A percentile compares a stretch with the other conserved stretches of the same genome.
phyloP scores from a whole-genome alignment of 1,140 invertebrate genomes.

The Papilio xuthus region DNA sequence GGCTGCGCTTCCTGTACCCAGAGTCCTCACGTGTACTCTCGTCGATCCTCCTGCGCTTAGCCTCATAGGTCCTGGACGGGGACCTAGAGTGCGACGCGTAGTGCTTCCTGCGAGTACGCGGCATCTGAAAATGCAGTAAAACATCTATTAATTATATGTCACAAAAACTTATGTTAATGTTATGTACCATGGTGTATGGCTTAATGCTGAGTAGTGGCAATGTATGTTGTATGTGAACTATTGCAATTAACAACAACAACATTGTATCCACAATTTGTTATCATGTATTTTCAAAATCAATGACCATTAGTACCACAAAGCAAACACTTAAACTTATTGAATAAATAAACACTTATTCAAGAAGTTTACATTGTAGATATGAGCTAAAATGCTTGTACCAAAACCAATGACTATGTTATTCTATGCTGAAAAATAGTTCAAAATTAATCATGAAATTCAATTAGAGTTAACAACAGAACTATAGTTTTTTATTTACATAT shows the following conservation, averaged over 20 bases:
- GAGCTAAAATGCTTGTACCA: not conserved
- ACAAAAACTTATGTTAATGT: constrained; percentile 14
- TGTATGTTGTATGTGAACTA: constrained; percentile 33
- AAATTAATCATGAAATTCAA: not conserved
- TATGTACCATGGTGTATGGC: constrained; percentile 46
- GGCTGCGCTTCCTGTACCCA: constrained; percentile 74
- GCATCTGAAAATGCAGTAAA: constrained; percentile 85
- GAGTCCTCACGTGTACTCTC: constrained; percentile 77
- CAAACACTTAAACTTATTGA: not conserved
- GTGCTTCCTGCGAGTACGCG: constrained; percentile 88
- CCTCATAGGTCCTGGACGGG: constrained; percentile 78
- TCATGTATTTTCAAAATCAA: not conserved
- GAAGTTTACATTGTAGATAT: constrained; percentile 32
- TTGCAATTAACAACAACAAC: constrained; percentile 31
- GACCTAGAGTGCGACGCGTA: constrained; percentile 85
- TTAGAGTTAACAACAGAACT: not conserved
- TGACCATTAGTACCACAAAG: constrained; percentile 8
- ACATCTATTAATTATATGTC: constrained; percentile 7
- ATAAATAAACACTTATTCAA: constrained; percentile 1
- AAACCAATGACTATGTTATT: not conserved
- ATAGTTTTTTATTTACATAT: too few species aligned
- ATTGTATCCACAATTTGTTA: constrained; percentile 23
- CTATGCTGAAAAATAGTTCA: not conserved
- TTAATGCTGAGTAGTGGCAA: constrained; percentile 46
- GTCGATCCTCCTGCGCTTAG: constrained; percentile 82